A percentile compares a stretch with the other conserved stretches of the same genome.
These are phyloP conservation scores for Prietella phreatophila DNA, from an alignment of 2,113 vertebrate species.

Conservation along the genomic window DNA sequence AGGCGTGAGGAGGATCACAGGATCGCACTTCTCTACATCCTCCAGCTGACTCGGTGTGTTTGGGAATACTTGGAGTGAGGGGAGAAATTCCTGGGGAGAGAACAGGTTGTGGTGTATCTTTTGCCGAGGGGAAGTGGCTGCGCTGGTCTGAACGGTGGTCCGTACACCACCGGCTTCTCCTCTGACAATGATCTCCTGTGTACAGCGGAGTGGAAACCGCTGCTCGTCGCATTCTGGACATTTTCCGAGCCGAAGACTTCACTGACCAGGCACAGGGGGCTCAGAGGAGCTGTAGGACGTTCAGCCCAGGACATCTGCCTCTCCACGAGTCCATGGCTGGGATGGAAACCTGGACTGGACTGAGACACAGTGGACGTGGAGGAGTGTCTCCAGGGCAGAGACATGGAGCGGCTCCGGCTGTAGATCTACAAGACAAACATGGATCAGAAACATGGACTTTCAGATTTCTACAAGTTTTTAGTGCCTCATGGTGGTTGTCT, in stretches of 20 bases:
- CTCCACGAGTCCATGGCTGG: slow-evolving; percentile 57
- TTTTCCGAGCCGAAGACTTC: slow-evolving; percentile 79
- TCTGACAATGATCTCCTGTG: slow-evolving; percentile 78
- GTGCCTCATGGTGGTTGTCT: background rate
- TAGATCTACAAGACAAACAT: slow-evolving; percentile 59
- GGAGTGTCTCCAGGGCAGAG: slow-evolving; percentile 72
- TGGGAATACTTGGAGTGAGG: slow-evolving; percentile 19
- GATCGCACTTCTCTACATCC: slow-evolving; percentile 7
- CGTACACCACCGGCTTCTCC: slow-evolving; percentile 60
- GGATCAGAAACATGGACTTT: background rate
- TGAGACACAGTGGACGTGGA: slow-evolving; percentile 52
- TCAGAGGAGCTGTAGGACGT: slow-evolving; percentile 74
- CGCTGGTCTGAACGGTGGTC: slow-evolving; percentile 73
- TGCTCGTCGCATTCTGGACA: slow-evolving; percentile 74
- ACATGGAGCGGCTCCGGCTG: slow-evolving; percentile 72
- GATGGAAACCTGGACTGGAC: slow-evolving; percentile 68
- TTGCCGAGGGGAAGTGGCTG: slow-evolving; percentile 68
- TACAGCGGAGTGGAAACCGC: slow-evolving; percentile 73
- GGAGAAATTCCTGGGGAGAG: slow-evolving; percentile 60
- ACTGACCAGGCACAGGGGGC: slow-evolving; percentile 80
- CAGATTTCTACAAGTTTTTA: background rate
- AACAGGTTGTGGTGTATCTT: slow-evolving; percentile 69
- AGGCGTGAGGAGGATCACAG: background rate
- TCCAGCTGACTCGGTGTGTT: slow-evolving; percentile 42
- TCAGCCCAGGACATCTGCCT: slow-evolving; percentile 68